phyloP scores from a whole-genome alignment of 2,113 vertebrate species.

The Oncorhynchus masou region DNA sequence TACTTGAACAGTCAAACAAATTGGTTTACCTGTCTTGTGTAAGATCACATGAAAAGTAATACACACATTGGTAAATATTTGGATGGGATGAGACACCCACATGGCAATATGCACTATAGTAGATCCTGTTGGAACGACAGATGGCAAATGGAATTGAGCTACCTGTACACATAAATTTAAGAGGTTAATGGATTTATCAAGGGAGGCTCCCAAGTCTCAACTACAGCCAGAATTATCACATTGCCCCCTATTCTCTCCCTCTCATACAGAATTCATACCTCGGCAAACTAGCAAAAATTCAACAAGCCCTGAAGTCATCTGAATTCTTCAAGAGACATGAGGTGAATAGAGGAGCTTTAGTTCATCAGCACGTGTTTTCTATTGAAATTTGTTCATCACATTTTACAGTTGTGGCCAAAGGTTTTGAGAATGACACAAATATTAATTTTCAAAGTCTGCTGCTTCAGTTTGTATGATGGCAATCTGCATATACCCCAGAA shows the following conservation, averaged over 20 bases:
- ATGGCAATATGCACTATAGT: neutral
- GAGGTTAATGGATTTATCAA: neutral
- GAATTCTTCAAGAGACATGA: constrained; percentile 93
- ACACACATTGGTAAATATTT: constrained; percentile 1
- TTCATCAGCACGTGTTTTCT: neutral
- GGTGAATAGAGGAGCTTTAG: constrained; percentile 73
- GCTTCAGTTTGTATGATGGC: no score
- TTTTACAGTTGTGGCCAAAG: no score
- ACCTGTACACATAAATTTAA: no score
- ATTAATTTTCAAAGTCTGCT: no score
- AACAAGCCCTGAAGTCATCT: constrained; percentile 82
- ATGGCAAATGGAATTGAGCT: constrained; percentile 5
- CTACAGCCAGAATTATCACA: neutral
- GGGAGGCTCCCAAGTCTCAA: neutral
- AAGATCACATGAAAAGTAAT: no score
- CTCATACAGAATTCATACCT: constrained; percentile 85
- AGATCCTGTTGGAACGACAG: neutral
- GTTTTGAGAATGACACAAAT: no score
- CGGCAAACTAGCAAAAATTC: constrained; percentile 86
- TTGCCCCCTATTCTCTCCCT: neutral
- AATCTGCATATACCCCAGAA: no score
- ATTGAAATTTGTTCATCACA: neutral
- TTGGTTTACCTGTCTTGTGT: no score
- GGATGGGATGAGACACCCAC: neutral
- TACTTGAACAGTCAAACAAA: neutral